Evolutionary conservation across 2,888 invertebrate genomes (phyloP).

Genomic region (Autographa pulchrina): DNA sequence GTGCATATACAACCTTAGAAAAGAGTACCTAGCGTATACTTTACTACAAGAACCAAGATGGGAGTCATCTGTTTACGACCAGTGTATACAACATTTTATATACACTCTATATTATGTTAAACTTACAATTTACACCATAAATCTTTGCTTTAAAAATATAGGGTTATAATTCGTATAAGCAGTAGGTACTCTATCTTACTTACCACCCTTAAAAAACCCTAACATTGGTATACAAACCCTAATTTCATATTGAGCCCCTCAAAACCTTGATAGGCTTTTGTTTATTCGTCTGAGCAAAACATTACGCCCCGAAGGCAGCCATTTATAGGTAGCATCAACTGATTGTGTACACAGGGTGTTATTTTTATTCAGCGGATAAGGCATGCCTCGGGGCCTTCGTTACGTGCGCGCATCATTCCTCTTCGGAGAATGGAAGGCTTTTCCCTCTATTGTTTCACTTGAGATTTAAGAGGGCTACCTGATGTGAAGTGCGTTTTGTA

Average conservation of each 20-base stretch:
- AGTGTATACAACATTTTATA: not conserved
- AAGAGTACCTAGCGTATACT: not conserved
- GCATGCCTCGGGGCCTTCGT: slow-evolving; percentile 79
- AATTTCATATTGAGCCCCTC: slow-evolving; percentile 38
- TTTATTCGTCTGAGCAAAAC: slow-evolving; percentile 33
- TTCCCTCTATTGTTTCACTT: slow-evolving; percentile 54
- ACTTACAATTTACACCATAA: not conserved
- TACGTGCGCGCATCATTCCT: slow-evolving; percentile 71
- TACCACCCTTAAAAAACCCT: not conserved
- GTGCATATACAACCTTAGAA: not conserved
- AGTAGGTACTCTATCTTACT: no score
- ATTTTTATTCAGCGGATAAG: slow-evolving; percentile 77
- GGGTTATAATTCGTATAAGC: not conserved
- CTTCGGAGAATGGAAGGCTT: slow-evolving; percentile 61
- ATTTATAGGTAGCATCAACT: slow-evolving; percentile 60
- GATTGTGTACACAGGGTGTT: slow-evolving; percentile 60
- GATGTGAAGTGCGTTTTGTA: slow-evolving; percentile 37
- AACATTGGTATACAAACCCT: slow-evolving; percentile 13
- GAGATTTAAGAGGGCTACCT: slow-evolving; percentile 45
- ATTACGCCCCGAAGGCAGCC: slow-evolving; percentile 39
- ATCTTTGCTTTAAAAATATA: not conserved
- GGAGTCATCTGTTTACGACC: not conserved
- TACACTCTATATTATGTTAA: not conserved
- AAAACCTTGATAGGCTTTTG: slow-evolving; percentile 41
- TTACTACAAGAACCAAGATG: not conserved